These are phyloP conservation scores for Aradophagus sp. DNA, from an alignment of 1,140 invertebrate genomes.

Conservation along the genomic window DNA sequence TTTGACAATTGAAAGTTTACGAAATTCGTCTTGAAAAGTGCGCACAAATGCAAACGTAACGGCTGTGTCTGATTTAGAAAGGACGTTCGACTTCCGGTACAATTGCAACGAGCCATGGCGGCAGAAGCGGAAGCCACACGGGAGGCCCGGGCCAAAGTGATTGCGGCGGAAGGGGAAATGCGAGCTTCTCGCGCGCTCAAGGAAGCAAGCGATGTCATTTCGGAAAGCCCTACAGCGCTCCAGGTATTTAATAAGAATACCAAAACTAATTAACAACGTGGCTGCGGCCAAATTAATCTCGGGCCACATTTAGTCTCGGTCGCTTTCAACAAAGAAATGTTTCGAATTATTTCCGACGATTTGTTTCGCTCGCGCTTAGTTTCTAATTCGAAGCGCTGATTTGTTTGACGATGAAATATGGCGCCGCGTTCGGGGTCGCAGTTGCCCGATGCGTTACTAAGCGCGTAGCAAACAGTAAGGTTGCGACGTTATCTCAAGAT, in stretches of 20 bases:
- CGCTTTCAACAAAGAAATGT: conserved; percentile 31
- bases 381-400: no score
- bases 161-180: conserved; percentile 88
- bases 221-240: conserved; percentile 81
- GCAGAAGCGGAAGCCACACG: conserved; percentile 91
- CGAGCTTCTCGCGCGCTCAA: conserved; percentile 91
- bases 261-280: conserved; percentile 46
- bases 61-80: conserved; percentile 79
- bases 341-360: conserved; percentile 1
- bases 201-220: conserved; percentile 93
- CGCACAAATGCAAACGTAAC: conserved; percentile 36
- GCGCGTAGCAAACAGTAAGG: no score
- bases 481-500: no score
- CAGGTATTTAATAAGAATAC: conserved; percentile 63
- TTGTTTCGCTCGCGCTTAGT: no score
- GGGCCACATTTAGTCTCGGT: conserved; percentile 3
- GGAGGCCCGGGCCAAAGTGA: conserved; percentile 83
- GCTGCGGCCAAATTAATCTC: conserved; percentile 36
- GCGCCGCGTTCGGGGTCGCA: no score
- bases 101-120: conserved; percentile 92
- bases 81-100: conserved; percentile 91
- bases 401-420: no score
- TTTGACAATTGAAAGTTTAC: conserved; percentile 38
- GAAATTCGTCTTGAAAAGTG: conserved; percentile 27
- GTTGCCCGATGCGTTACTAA: no score